Conservation (phyloP, 2,113 vertebrate genomes). For the Ellobius talpinus region DNA sequence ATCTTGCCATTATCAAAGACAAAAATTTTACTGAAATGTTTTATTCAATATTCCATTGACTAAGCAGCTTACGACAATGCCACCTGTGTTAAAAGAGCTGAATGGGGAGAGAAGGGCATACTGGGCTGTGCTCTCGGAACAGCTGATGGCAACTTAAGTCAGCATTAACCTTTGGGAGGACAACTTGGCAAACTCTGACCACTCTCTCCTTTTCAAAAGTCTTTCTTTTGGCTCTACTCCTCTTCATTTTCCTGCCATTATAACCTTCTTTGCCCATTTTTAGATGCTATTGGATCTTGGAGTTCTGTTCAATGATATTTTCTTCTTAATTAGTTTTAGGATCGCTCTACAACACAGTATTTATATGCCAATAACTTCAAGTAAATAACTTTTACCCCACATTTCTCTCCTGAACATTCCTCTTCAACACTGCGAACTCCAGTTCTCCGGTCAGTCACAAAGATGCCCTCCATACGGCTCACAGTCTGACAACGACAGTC, state of each 20-base stretch:
- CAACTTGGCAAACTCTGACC: slow-evolving; percentile 15
- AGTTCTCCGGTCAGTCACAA: slow-evolving; percentile 14
- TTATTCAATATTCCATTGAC: neutral
- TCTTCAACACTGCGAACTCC: slow-evolving; percentile 40
- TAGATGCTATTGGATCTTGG: neutral
- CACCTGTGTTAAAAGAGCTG: neutral
- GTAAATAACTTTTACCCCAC: neutral
- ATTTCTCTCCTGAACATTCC: slow-evolving; percentile 18
- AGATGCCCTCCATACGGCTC: neutral
- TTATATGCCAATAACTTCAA: neutral
- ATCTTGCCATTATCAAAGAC: slow-evolving; percentile 4
- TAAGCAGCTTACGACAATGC: slow-evolving; percentile 13
- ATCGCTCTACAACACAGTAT: neutral
- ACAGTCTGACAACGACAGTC: neutral
- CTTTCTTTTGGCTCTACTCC: neutral
- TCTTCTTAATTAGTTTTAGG: slow-evolving; percentile 27
- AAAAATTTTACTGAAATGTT: slow-evolving; percentile 32
- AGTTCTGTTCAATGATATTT: neutral
- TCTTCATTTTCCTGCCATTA: slow-evolving; percentile 48
- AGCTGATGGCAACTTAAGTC: neutral
- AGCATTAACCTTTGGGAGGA: neutral
- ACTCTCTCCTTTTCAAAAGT: slow-evolving; percentile 45
- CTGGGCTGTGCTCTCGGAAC: neutral
- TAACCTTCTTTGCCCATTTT: slow-evolving; percentile 30
- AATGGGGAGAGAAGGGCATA: neutral